Evolutionary conservation across 1,140 invertebrate genomes (phyloP).

Genomic region (Apocrypta bakeri): DNA sequence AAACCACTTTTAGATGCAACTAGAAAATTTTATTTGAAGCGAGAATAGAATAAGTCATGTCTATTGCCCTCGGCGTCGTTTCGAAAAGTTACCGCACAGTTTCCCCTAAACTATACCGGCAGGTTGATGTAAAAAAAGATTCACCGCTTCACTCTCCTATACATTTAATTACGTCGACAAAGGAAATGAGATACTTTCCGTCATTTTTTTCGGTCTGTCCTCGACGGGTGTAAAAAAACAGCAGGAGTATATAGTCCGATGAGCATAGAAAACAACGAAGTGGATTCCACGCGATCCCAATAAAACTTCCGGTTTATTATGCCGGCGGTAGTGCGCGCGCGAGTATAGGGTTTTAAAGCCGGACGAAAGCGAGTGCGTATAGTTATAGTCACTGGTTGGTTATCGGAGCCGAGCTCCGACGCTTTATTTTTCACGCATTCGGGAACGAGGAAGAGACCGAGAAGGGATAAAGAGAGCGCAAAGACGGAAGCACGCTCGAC

Average conservation of each 20-base stretch:
- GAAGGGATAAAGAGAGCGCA: not conserved
- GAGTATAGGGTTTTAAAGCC: conserved; percentile 12
- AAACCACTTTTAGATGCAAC: too few species aligned
- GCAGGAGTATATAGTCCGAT: too few species aligned
- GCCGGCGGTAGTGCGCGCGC: not conserved
- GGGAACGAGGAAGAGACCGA: conserved; percentile 19
- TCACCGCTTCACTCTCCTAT: not conserved
- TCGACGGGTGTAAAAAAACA: not conserved
- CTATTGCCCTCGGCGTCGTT: not conserved
- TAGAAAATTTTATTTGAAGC: too few species aligned
- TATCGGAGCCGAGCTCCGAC: conserved; percentile 65
- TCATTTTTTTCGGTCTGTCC: not conserved
- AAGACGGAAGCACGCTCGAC: conserved; percentile 62
- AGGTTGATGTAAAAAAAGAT: not conserved
- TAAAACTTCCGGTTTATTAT: conserved; percentile 50
- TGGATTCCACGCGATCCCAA: conserved; percentile 12
- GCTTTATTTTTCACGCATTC: conserved; percentile 60
- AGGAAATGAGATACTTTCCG: not conserved
- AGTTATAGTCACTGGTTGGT: conserved; percentile 40
- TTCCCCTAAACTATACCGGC: too few species aligned
- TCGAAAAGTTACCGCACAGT: not conserved
- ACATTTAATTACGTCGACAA: not conserved
- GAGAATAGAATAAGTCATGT: too few species aligned
- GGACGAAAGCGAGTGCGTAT: conserved; percentile 14
- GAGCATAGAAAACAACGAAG: not conserved